Evolutionary conservation across 2,888 invertebrate species (phyloP).

Genomic region (Cartodere bifasciata): DNA sequence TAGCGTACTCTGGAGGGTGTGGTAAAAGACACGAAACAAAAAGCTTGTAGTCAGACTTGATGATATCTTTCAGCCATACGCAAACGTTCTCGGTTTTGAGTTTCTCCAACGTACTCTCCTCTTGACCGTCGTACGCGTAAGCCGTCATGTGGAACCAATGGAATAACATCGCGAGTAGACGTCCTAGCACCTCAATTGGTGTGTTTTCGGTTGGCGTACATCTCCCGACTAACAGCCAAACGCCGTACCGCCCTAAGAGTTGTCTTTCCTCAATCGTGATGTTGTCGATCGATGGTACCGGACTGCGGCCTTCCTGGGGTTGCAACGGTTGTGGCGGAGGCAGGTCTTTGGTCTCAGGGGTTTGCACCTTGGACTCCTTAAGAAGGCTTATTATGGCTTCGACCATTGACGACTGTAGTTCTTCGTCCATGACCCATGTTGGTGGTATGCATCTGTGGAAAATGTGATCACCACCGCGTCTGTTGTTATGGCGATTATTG

Average conservation of each 20-base stretch:
- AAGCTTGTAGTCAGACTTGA: constrained; percentile 72
- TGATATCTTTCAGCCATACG: constrained; percentile 78
- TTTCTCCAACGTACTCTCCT: constrained; percentile 80
- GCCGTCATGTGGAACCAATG: constrained; percentile 99
- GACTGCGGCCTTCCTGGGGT: constrained; percentile 33
- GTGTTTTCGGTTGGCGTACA: constrained; percentile 71
- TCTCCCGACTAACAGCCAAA: constrained; percentile 92
- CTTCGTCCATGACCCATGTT: constrained; percentile 81
- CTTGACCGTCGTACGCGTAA: constrained; percentile 87
- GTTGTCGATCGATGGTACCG: constrained; percentile 45
- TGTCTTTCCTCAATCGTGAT: constrained; percentile 78
- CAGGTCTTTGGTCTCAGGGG: constrained; percentile 48
- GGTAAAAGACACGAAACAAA: constrained; percentile 90
- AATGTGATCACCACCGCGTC: constrained; percentile 81
- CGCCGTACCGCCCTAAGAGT: constrained; percentile 85
- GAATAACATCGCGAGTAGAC: constrained; percentile 90
- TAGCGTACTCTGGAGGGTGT: constrained; percentile 89
- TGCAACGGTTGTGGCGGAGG: no score
- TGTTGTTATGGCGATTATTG: constrained; percentile 75
- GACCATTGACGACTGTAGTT: constrained; percentile 86
- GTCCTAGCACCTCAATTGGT: constrained; percentile 69
- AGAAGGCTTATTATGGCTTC: constrained; percentile 87
- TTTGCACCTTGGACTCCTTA: constrained; percentile 80
- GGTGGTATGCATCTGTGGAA: constrained; percentile 76
- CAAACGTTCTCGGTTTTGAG: constrained; percentile 87